phyloP scores from a whole-genome alignment of 2,797 vertebrate genomes.

The Orientallactaga sibirica region DNA sequence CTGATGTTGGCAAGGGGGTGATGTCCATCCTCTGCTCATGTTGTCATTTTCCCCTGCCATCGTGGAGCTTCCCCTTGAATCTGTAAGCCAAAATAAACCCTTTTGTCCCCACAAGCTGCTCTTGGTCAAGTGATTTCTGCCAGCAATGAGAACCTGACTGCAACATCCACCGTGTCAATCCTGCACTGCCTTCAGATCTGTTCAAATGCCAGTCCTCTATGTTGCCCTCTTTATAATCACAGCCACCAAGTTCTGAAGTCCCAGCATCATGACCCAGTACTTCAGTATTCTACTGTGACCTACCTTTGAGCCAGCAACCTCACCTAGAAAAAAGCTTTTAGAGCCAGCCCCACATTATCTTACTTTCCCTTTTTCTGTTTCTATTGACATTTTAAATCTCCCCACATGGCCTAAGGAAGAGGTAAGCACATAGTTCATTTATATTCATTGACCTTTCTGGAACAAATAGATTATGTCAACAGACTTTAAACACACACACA shows the following conservation, averaged over 20 bases:
- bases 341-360: not conserved
- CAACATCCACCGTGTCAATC: not conserved
- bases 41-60: too few relatives aligned
- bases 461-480: not conserved
- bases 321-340: not conserved
- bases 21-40: too few relatives aligned
- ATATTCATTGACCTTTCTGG: not conserved
- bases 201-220: not conserved
- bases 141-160: too few relatives aligned
- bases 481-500: not conserved
- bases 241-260: not conserved
- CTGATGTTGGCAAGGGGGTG: too few relatives aligned
- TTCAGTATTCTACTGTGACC: not conserved
- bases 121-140: too few relatives aligned
- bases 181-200: too few relatives aligned
- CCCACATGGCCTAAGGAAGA: not conserved
- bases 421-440: not conserved
- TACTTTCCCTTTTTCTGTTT: not conserved
- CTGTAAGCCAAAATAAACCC: too few relatives aligned
- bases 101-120: too few relatives aligned
- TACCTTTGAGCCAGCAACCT: not conserved
- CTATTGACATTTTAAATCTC: constrained; percentile 12
- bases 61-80: too few relatives aligned
- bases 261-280: not conserved
- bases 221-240: not conserved